Percentiles rank a stretch among this genome's conserved stretches.
Evolutionary conservation across 1,140 invertebrate species (phyloP).

Genomic region (Steinernema feltiae): DNA sequence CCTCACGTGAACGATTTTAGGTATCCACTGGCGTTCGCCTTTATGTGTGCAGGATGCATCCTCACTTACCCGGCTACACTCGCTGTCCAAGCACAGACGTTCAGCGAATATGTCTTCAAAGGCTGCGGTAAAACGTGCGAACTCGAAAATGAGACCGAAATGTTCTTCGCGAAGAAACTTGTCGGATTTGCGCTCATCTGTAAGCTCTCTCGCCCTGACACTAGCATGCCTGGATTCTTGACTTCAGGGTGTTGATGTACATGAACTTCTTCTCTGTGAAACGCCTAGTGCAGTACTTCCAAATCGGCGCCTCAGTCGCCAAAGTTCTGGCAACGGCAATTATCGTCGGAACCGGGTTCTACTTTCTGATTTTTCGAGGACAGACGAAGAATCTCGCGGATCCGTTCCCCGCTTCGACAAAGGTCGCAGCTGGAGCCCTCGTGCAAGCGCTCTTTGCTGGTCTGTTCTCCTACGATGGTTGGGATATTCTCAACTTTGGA

Average conservation of each 20-base stretch:
- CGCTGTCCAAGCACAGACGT: conserved; percentile 40
- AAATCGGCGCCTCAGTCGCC: conserved; percentile 47
- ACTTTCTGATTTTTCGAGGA: conserved; percentile 39
- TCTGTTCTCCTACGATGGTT: conserved; percentile 47
- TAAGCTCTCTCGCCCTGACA: too few relatives aligned
- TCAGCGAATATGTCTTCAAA: conserved; percentile 43
- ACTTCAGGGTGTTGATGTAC: neutral
- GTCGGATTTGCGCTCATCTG: conserved; percentile 44
- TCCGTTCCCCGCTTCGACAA: conserved; percentile 29
- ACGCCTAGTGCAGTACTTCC: conserved; percentile 35
- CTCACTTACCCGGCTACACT: conserved; percentile 47
- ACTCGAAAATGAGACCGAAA: neutral
- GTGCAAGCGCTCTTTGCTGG: conserved; percentile 40
- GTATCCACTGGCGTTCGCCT: conserved; percentile 40
- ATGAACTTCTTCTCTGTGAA: conserved; percentile 20
- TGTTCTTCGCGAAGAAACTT: neutral
- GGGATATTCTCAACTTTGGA: conserved; percentile 49
- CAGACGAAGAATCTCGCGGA: conserved; percentile 42
- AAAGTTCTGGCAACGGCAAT: conserved; percentile 37
- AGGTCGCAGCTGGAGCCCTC: conserved; percentile 14
- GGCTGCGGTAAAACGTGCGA: conserved; percentile 8
- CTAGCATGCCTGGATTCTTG: too few relatives aligned
- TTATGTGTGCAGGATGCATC: conserved; percentile 43
- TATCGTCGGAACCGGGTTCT: conserved; percentile 38
- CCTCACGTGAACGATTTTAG: neutral